Evolutionary conservation across 1,140 invertebrate genomes (phyloP).

Genomic region (Trypoxylus dichotomus): DNA sequence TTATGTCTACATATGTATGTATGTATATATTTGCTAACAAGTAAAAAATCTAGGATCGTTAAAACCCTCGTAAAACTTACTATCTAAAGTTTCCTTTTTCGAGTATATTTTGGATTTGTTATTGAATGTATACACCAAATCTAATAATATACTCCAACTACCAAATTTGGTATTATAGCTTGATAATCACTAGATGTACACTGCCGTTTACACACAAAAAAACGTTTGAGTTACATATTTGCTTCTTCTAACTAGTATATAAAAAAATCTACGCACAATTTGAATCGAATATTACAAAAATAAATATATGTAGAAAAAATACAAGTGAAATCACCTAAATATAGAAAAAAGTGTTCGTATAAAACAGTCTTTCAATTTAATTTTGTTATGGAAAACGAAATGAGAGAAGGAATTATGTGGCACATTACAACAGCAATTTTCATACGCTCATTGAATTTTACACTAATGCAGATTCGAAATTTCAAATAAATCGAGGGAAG

Average conservation of each 20-base stretch:
- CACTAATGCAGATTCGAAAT: neutral
- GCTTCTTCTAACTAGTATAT: neutral
- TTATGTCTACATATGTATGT: constrained; percentile 10
- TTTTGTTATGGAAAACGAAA: constrained; percentile 1
- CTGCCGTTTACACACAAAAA: constrained; percentile 26
- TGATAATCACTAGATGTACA: constrained; percentile 27
- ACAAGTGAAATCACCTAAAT: neutral
- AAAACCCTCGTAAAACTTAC: neutral
- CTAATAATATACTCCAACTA: constrained; percentile 28
- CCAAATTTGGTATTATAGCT: constrained; percentile 30
- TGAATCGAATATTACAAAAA: constrained; percentile 11
- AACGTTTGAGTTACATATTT: neutral
- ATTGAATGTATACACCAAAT: constrained; percentile 26
- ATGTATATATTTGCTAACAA: constrained; percentile 16
- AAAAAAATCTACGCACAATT: constrained; percentile 19
- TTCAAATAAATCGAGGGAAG: neutral
- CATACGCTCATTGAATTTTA: neutral
- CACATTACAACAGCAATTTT: constrained; percentile 23
- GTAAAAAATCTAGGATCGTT: constrained; percentile 27
- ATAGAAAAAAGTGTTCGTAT: constrained; percentile 10
- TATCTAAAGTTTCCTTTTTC: neutral
- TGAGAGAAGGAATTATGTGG: constrained; percentile 5
- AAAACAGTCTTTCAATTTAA: constrained; percentile 25
- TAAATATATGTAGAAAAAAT: constrained; percentile 14
- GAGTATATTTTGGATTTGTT: constrained; percentile 22